Percentiles rank a stretch among this genome's conserved stretches.
These are phyloP conservation scores for Pangasius krempfi DNA, from an alignment of 2,797 vertebrate genomes.

Conservation along the genomic window DNA sequence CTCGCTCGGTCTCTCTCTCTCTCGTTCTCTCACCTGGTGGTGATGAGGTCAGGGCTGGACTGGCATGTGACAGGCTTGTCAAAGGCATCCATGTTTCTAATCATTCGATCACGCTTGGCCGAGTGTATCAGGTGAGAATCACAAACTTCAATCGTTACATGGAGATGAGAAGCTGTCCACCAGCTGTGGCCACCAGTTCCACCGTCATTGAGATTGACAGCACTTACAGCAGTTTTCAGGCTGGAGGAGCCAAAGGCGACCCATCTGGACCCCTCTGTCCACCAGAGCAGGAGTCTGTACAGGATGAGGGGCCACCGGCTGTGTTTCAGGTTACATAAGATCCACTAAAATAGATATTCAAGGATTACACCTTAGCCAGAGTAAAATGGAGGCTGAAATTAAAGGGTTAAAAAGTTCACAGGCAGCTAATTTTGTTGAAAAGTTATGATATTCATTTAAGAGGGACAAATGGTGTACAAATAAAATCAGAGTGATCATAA, in stretches of 20 bases:
- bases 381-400: not conserved
- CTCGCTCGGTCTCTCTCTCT: not conserved
- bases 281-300: not conserved
- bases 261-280: slow-evolving; percentile 17
- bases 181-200: slow-evolving; percentile 57
- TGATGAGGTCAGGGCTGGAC: slow-evolving; percentile 14
- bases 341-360: not conserved
- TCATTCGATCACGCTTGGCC: slow-evolving; percentile 45
- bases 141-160: slow-evolving; percentile 47
- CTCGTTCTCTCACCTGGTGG: not conserved
- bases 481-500: not conserved
- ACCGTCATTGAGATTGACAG: slow-evolving; percentile 52
- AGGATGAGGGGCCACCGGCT: not conserved
- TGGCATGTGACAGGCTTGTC: slow-evolving; percentile 57
- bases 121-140: slow-evolving; percentile 58
- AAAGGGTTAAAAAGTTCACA: not conserved
- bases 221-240: slow-evolving; percentile 42
- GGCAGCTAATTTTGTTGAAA: no score
- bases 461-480: not conserved
- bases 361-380: not conserved
- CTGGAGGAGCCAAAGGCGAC: slow-evolving; percentile 34
- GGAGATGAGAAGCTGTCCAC: slow-evolving; percentile 55
- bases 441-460: not conserved
- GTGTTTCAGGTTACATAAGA: not conserved
- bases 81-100: slow-evolving; percentile 49